Conservation (phyloP, 2,797 vertebrate species). For the Eulemur coronatus region DNA sequence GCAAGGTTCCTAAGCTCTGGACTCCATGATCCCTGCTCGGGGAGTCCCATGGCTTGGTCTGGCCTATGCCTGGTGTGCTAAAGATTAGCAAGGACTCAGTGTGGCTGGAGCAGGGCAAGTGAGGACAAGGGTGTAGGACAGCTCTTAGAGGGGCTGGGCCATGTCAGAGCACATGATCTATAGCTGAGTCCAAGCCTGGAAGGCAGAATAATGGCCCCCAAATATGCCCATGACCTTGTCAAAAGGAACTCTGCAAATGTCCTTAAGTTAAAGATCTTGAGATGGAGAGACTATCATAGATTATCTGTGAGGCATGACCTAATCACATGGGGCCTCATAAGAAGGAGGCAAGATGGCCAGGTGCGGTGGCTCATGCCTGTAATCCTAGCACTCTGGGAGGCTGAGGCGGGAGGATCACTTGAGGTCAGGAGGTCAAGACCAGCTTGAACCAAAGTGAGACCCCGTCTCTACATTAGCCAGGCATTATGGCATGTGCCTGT, state of each 20-base stretch:
- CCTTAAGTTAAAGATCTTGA: background rate
- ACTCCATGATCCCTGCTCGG: background rate
- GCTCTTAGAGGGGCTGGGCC: background rate
- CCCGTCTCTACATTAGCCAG: background rate
- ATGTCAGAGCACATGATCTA: background rate
- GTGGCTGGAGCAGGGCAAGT: background rate
- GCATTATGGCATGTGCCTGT: background rate
- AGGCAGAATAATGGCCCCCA: background rate
- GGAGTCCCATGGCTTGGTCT: background rate
- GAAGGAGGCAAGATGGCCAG: background rate
- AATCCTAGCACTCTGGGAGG: too few relatives aligned
- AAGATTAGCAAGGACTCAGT: background rate
- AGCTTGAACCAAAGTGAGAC: too few relatives aligned
- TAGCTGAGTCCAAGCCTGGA: background rate
- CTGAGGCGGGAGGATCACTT: too few relatives aligned
- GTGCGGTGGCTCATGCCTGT: too few relatives aligned
- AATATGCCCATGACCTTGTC: background rate
- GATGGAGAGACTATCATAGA: background rate
- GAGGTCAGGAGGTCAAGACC: too few relatives aligned
- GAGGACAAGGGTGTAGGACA: background rate
- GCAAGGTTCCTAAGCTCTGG: background rate
- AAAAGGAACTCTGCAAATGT: background rate
- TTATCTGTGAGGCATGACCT: background rate
- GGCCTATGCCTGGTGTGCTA: background rate
- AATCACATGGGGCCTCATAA: background rate